These are phyloP conservation scores for Sturmia bella DNA, from an alignment of 2,888 invertebrate species.

Conservation along the genomic window DNA sequence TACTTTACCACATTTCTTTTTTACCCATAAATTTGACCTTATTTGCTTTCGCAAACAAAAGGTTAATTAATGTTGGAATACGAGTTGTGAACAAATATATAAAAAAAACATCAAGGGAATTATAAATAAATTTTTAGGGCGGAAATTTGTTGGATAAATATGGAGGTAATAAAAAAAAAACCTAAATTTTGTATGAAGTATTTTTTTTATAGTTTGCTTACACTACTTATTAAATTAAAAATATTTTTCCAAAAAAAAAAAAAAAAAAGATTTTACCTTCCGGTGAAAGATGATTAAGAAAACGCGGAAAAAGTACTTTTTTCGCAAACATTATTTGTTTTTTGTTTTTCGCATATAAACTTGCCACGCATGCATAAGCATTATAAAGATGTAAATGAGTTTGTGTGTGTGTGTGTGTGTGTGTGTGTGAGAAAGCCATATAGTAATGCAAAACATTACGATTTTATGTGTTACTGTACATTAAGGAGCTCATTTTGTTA, in stretches of 20 bases:
- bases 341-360: background rate
- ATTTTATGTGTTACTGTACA: too few species aligned
- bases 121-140: slow-evolving; percentile 13
- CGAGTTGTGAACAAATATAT: background rate
- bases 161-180: background rate
- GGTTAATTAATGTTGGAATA: slow-evolving; percentile 37
- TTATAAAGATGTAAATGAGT: background rate
- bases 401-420: too few species aligned
- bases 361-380: background rate
- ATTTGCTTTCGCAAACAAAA: slow-evolving; percentile 1
- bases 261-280: slow-evolving; percentile 5
- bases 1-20: slow-evolving; percentile 11
- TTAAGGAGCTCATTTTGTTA: too few species aligned
- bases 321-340: background rate
- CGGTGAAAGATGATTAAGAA: slow-evolving; percentile 16
- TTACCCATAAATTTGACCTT: slow-evolving; percentile 1
- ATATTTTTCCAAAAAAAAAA: background rate
- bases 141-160: slow-evolving; percentile 15
- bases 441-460: too few species aligned
- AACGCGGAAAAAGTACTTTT: slow-evolving; percentile 9
- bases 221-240: slow-evolving; percentile 1
- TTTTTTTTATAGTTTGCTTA: background rate
- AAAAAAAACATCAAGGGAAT: slow-evolving; percentile 11
- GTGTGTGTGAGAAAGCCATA: too few species aligned
- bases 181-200: background rate